These are phyloP conservation scores for Cichlasoma orientale DNA, from an alignment of 2,797 vertebrate species.

Conservation along the genomic window DNA sequence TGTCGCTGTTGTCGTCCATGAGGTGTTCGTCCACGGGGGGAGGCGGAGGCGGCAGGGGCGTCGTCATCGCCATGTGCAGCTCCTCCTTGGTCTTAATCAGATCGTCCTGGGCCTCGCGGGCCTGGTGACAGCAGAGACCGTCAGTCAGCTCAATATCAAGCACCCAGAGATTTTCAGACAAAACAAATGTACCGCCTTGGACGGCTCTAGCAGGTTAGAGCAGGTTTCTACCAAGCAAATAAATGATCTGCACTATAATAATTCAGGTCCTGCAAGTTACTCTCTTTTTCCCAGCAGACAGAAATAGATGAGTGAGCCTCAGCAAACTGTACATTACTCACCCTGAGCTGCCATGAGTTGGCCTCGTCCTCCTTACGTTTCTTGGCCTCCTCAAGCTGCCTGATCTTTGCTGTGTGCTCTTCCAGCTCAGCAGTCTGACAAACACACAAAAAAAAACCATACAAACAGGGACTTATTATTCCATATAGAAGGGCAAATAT, in stretches of 20 bases:
- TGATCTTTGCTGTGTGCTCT: conserved; percentile 88
- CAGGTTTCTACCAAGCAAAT: not conserved
- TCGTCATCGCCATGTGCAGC: conserved; percentile 86
- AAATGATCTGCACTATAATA: not conserved
- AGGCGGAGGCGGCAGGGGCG: conserved; percentile 82
- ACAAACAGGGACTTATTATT: not conserved
- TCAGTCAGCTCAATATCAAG: not conserved
- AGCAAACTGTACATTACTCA: conserved; percentile 64
- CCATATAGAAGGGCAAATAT: not conserved
- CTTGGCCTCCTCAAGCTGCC: conserved; percentile 88
- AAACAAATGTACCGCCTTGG: not conserved
- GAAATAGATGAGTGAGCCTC: not conserved
- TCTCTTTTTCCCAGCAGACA: not conserved
- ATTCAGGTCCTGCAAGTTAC: not conserved
- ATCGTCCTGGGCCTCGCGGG: conserved; percentile 88
- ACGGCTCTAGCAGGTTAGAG: not conserved
- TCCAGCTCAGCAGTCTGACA: conserved; percentile 88
- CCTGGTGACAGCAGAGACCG: conserved; percentile 70
- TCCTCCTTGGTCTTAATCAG: conserved; percentile 92
- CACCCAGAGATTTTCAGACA: not conserved
- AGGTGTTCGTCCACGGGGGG: conserved; percentile 80
- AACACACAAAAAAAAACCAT: not conserved
- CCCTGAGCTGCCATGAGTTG: conserved; percentile 88
- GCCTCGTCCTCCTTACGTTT: conserved; percentile 90
- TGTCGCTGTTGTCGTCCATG: conserved; percentile 85